Evolutionary conservation across 2,797 vertebrate species (phyloP), one percentile per base, ranked within the genome.

Genomic region (Tapera naevia): DNA sequence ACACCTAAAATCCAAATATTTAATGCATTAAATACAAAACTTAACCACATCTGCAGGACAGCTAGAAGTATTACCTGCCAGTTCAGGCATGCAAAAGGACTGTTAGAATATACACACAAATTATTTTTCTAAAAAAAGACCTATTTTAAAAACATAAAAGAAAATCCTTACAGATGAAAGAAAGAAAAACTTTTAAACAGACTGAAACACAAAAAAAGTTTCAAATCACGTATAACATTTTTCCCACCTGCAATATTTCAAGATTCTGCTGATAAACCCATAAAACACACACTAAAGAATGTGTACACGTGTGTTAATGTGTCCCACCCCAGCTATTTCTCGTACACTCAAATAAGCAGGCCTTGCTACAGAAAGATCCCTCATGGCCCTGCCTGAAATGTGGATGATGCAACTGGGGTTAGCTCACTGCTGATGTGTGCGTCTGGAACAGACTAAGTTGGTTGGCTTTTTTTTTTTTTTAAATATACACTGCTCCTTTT

Each of bases 1-100:
- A 99, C 51, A 99, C 99, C 99, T 99, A 88, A 80, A 92, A 86
- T 18, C 60, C 94, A 94, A 86, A 89, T 54, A 75, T 57, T 91
- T 35, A 30, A n/a, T 13, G 12, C 11, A 30, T 84, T 73, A 73
- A 88, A 81, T 2, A 70, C 33, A 80, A 83, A 79, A 57, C 67
- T 62, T 17, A 88, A 13, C 33, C 70, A 57, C 0, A 0, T 51
- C 82, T 61, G 74, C 73, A 94, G 70, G 56, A 66, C 51, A 50
- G 70, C 56, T 50, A 85, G n/a, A 82, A 78, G 58, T 17, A 69
- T 25, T 33, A 62, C 27, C 43, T 91, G 70, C 39, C 76, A 80
- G 57, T n/a, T 45, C 46, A 62, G 66, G 50, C 72, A 83, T 11
- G 14, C 4, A 33, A 86, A 86, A 50, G 16, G 14, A 48, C 27